Conservation (phyloP, 2,113 vertebrate genomes). For the Oncorhynchus gorbuscha region DNA sequence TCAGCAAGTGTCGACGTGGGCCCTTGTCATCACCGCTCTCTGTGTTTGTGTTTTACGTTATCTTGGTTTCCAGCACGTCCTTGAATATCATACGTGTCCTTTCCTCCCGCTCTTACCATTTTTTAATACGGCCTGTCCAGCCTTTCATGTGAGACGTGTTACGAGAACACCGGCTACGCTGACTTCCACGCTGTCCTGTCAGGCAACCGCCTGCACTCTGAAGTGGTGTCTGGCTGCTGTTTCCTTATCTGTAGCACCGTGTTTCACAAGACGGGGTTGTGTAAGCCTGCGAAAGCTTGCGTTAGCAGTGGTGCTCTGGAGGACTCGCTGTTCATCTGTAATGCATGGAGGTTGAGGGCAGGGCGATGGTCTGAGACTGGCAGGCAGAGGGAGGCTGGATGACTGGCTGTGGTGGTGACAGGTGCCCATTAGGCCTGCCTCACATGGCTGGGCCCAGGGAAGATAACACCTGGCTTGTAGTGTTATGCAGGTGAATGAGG, state of each 20-base stretch:
- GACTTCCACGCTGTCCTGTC: background rate
- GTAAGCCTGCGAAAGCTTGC: conserved; percentile 17
- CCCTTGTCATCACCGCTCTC: no score
- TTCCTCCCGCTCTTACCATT: no score
- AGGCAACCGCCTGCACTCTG: background rate
- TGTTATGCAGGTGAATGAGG: no score
- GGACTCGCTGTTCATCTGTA: no score
- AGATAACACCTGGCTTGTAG: conserved; percentile 7
- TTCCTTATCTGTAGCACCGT: conserved; percentile 30
- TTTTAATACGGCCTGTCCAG: no score
- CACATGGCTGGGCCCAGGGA: conserved; percentile 28
- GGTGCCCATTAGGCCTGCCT: conserved; percentile 34
- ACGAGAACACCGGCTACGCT: no score
- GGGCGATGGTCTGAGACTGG: background rate
- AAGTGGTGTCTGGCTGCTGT: background rate
- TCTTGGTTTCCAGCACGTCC: no score
- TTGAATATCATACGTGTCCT: no score
- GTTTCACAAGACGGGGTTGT: conserved; percentile 28
- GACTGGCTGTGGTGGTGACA: conserved; percentile 26
- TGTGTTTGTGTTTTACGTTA: no score
- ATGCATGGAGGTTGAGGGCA: background rate
- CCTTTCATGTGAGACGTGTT: no score
- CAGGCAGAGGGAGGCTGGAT: no score
- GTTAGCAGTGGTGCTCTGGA: background rate
- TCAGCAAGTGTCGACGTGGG: no score